Percentiles rank a stretch among this genome's conserved stretches.
Conservation (phyloP, 1,140 invertebrate genomes). For the Odontomachus brunneus region DNA sequence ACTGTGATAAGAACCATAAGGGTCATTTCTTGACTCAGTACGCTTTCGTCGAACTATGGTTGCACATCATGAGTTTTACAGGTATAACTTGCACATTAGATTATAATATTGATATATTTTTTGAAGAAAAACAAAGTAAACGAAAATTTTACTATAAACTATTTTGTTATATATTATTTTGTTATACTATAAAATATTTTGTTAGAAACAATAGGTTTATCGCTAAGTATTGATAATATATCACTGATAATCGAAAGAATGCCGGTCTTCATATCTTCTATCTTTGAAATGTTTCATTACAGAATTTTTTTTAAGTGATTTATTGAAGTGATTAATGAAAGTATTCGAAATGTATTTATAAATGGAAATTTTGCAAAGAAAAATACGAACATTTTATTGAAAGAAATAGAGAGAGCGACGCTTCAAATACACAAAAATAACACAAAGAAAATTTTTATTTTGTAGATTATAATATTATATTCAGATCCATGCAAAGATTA, state of each 20-base stretch:
- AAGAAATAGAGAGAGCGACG: neutral
- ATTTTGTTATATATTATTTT: too few relatives aligned
- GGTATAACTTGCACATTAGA: constrained; percentile 68
- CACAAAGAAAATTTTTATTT: constrained; percentile 32
- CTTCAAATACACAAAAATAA: neutral
- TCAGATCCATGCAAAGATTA: constrained; percentile 22
- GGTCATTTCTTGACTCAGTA: constrained; percentile 83
- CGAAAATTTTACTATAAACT: too few relatives aligned
- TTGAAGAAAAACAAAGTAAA: neutral
- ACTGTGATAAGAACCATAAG: constrained; percentile 77
- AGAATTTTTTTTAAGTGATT: constrained; percentile 19
- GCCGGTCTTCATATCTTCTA: neutral
- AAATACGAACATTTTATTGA: neutral
- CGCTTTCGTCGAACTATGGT: constrained; percentile 71
- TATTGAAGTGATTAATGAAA: neutral
- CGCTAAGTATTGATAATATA: constrained; percentile 1
- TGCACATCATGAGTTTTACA: constrained; percentile 77
- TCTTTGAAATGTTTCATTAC: neutral
- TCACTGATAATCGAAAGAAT: neutral
- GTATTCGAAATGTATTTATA: constrained; percentile 20
- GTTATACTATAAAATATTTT: too few relatives aligned
- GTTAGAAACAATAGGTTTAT: neutral
- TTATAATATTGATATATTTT: constrained; percentile 41
- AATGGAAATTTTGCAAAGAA: neutral
- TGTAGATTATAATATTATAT: constrained; percentile 56